Conservation (phyloP, 2,888 invertebrate genomes). For the Heliconius cydno region DNA sequence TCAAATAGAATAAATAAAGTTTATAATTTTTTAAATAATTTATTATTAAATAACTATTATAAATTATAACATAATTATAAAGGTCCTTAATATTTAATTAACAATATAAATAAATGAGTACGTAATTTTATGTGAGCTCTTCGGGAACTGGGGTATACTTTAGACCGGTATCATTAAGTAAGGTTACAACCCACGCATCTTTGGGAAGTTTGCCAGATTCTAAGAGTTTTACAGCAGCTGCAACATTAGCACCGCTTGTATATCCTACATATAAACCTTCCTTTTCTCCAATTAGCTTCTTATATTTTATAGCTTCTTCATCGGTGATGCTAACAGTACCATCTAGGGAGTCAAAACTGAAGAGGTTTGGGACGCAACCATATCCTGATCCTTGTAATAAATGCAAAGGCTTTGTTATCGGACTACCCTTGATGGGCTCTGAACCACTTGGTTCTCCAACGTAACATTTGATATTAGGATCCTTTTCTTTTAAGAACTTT, state of each 20-base stretch:
- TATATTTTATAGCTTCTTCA: slow-evolving; percentile 70
- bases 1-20: no score
- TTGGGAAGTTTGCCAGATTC: slow-evolving; percentile 68
- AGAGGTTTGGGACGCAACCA: slow-evolving; percentile 70
- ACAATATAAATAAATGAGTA: not conserved
- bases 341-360: slow-evolving; percentile 70
- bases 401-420: slow-evolving; percentile 74
- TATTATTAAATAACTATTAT: slow-evolving; percentile 16
- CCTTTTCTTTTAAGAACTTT: slow-evolving; percentile 72
- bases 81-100: not conserved
- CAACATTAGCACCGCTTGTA: slow-evolving; percentile 76
- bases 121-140: slow-evolving; percentile 45
- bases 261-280: slow-evolving; percentile 77
- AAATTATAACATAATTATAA: not conserved
- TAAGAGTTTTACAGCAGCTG: slow-evolving; percentile 72
- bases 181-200: slow-evolving; percentile 74
- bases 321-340: slow-evolving; percentile 71
- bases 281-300: slow-evolving; percentile 67
- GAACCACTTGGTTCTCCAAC: slow-evolving; percentile 75
- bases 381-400: slow-evolving; percentile 77
- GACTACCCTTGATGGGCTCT: slow-evolving; percentile 70
- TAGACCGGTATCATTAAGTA: slow-evolving; percentile 71
- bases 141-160: slow-evolving; percentile 72
- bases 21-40: not conserved
- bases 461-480: slow-evolving; percentile 63